Percentiles rank a stretch among this genome's conserved stretches.
phyloP scores from a whole-genome alignment of 2,888 invertebrate species.

The Heliconius aoede region DNA sequence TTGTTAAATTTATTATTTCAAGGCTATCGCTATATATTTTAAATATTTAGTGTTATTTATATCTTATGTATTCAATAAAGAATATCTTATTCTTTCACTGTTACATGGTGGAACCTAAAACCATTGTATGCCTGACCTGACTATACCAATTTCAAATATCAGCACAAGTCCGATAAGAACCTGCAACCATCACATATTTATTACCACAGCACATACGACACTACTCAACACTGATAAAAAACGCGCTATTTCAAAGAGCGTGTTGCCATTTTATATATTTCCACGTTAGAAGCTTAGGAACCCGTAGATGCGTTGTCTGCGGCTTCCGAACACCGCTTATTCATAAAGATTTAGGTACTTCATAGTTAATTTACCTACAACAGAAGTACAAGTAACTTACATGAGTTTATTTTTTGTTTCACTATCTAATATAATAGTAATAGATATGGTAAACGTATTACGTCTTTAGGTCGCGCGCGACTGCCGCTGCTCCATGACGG shows the following conservation, averaged over 20 bases:
- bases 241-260: conserved; percentile 4
- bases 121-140: not conserved
- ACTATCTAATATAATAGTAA: too few species aligned
- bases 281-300: conserved; percentile 41
- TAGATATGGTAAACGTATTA: too few species aligned
- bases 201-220: too few species aligned
- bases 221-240: not conserved
- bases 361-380: not conserved
- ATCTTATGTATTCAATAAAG: too few species aligned
- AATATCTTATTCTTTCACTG: too few species aligned
- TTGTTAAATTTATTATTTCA: too few species aligned
- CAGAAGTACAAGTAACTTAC: too few species aligned
- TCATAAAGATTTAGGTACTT: conserved; percentile 29
- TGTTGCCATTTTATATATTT: conserved; percentile 20
- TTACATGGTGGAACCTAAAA: not conserved
- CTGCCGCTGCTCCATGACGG: too few species aligned
- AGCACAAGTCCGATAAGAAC: not conserved
- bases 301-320: conserved; percentile 35
- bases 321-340: conserved; percentile 29
- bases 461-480: too few species aligned
- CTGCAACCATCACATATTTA: not conserved
- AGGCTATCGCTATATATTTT: too few species aligned
- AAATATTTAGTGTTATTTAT: too few species aligned
- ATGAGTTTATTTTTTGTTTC: too few species aligned
- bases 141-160: not conserved